Evolutionary conservation across 2,888 invertebrate species (phyloP), one percentile per base, ranked within the genome.

Genomic region (Capitulum mitella): DNA sequence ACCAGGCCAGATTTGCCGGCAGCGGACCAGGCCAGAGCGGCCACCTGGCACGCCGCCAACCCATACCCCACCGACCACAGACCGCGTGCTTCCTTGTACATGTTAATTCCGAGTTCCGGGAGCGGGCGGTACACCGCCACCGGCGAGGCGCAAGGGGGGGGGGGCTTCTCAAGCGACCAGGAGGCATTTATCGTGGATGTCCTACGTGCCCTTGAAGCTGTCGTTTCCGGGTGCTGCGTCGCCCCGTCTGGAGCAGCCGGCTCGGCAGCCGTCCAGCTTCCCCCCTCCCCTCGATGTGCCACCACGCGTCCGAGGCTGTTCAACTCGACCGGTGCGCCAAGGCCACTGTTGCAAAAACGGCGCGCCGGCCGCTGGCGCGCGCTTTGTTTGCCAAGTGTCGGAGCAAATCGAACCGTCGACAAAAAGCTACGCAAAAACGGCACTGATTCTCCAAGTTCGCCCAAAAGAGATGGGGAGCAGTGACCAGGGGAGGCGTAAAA

Each of bases 371-470:
- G 58, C 58, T 22, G 70, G 70, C 70, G 70, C 70, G 40, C 37
- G 70, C 70, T 70, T 70, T 70, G 70, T 70, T 70, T 70, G 70
- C 70, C 37, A 58, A 58, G 70, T 70, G 70, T 22, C 26, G 37
- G 37, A 70, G 70, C 16, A 70, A 70, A 70, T 37, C 70, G 40
- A 40, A 40, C 10, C 37, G 70, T 10, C 37, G 37, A 26, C 37
- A 70, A 70, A 40, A 70, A 70, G 26, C 26, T 22, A 40, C 26
- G 40, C 40, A 70, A 70, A 40, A 70, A 70, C 37, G 37, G 40
- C 32, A 34, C 32, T 10, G 64, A 64, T 19, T 64, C 64, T 29
- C 34, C 64, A 34, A 19, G 64, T 64, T 64, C 19, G 64, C 34
- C 34, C 64, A 32, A 64, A 64, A 64, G 64, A 34, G 3, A 64